phyloP scores from a whole-genome alignment of 2,113 vertebrate genomes.

The Nibea albiflora region DNA sequence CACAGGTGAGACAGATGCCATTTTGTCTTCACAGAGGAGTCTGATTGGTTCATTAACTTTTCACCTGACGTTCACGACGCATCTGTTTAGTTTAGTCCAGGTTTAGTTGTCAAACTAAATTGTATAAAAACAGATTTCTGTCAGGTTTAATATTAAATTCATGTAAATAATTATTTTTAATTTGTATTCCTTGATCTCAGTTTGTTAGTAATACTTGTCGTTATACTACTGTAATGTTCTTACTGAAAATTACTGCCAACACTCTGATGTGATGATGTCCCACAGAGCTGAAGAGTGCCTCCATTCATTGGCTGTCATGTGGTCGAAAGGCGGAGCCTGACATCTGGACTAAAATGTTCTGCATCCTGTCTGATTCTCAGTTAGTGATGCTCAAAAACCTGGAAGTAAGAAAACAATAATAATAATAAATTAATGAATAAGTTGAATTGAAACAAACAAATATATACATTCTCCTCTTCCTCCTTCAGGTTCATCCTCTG shows the following conservation, averaged over 20 bases:
- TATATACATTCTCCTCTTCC: too few species aligned
- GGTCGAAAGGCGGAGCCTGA: slow-evolving; percentile 70
- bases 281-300: slow-evolving; percentile 75
- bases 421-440: too few species aligned
- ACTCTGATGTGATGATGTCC: slow-evolving; percentile 25
- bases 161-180: too few species aligned
- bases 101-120: too few species aligned
- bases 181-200: too few species aligned
- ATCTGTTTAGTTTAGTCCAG: too few species aligned
- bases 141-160: too few species aligned
- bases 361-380: slow-evolving; percentile 74
- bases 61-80: background rate
- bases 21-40: background rate
- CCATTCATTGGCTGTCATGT: slow-evolving; percentile 79
- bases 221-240: too few species aligned
- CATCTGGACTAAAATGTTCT: slow-evolving; percentile 78
- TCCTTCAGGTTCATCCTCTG: slow-evolving; percentile 76
- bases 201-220: too few species aligned
- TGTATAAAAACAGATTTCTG: too few species aligned
- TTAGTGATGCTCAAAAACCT: slow-evolving; percentile 75
- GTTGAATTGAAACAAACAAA: too few species aligned
- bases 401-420: slow-evolving; percentile 51
- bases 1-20: background rate
- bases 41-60: background rate
- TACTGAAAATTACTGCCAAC: too few species aligned